A percentile compares a stretch with the other conserved stretches of the same genome.
phyloP scores from a whole-genome alignment of 1,140 invertebrate species.

The Akabosia matsudoensis region DNA sequence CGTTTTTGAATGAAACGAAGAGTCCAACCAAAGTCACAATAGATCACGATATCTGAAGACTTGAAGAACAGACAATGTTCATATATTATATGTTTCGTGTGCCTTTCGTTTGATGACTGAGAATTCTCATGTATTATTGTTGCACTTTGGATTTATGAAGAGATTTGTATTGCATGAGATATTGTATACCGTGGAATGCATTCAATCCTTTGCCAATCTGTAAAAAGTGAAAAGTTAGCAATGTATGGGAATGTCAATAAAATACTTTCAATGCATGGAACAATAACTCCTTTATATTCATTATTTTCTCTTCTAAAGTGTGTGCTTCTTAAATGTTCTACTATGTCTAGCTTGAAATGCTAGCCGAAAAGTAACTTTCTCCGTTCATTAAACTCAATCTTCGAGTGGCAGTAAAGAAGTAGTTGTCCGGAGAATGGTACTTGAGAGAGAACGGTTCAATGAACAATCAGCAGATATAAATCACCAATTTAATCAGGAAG shows the following conservation, averaged over 20 bases:
- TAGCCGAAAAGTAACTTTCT: constrained; percentile 2
- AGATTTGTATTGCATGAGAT: too few relatives aligned
- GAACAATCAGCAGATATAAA: constrained; percentile 46
- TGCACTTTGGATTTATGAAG: too few relatives aligned
- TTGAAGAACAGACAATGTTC: too few relatives aligned
- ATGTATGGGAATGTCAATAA: not conserved
- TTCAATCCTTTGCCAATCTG: too few relatives aligned
- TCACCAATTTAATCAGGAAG: constrained; percentile 46
- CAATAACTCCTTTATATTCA: not conserved
- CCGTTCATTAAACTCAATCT: constrained; percentile 17
- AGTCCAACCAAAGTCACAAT: too few relatives aligned
- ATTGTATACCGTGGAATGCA: too few relatives aligned
- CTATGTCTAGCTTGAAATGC: not conserved
- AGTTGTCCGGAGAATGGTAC: not conserved
- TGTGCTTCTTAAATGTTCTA: not conserved
- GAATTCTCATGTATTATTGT: too few relatives aligned
- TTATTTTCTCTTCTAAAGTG: not conserved
- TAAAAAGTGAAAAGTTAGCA: not conserved
- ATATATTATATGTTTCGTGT: too few relatives aligned
- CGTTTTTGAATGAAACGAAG: too few relatives aligned
- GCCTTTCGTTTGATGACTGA: too few relatives aligned
- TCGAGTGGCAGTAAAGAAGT: not conserved
- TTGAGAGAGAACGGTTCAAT: constrained; percentile 37
- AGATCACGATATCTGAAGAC: too few relatives aligned
- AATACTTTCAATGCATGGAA: not conserved